A percentile compares a stretch with the other conserved stretches of the same genome.
Conservation (phyloP, 2,888 invertebrate genomes). For the Athetis lepigone region DNA sequence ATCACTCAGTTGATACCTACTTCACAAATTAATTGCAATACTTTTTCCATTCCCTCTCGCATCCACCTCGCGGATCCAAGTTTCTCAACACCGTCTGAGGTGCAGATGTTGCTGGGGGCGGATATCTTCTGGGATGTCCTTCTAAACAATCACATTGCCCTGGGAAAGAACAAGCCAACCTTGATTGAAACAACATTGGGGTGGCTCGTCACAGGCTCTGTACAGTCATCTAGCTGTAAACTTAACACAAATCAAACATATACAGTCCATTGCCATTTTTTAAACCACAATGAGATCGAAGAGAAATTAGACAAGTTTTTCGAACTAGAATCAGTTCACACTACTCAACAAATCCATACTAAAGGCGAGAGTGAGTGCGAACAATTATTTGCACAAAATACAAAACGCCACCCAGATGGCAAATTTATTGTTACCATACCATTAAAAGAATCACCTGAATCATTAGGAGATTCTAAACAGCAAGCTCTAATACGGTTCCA, state of each 20-base stretch:
- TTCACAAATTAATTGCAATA: too few relatives aligned
- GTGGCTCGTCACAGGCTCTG: too few relatives aligned
- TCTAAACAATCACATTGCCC: too few relatives aligned
- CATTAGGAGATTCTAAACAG: conserved; percentile 25
- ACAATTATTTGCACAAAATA: conserved; percentile 12
- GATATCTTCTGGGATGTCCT: too few relatives aligned
- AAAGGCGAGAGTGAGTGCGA: conserved; percentile 26
- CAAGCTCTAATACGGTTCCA: conserved; percentile 20
- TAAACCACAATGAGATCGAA: conserved; percentile 22
- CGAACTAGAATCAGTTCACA: conserved; percentile 25
- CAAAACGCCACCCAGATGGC: conserved; percentile 12
- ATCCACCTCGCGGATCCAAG: too few relatives aligned
- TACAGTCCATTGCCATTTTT: conserved; percentile 24
- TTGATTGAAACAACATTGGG: too few relatives aligned
- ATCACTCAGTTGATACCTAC: too few relatives aligned
- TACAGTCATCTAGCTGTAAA: too few relatives aligned
- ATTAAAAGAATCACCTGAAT: conserved; percentile 15
- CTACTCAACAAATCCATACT: conserved; percentile 14
- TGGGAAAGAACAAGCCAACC: too few relatives aligned
- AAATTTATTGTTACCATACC: conserved; percentile 32
- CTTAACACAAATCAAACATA: background rate
- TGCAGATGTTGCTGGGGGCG: too few relatives aligned
- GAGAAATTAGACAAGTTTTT: conserved; percentile 21
- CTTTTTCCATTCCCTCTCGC: too few relatives aligned
- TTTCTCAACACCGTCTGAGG: too few relatives aligned